Evolutionary conservation across 2,797 vertebrate genomes (phyloP), one percentile per base, ranked within the genome.

Genomic region (Pseudomugil tenellus): DNA sequence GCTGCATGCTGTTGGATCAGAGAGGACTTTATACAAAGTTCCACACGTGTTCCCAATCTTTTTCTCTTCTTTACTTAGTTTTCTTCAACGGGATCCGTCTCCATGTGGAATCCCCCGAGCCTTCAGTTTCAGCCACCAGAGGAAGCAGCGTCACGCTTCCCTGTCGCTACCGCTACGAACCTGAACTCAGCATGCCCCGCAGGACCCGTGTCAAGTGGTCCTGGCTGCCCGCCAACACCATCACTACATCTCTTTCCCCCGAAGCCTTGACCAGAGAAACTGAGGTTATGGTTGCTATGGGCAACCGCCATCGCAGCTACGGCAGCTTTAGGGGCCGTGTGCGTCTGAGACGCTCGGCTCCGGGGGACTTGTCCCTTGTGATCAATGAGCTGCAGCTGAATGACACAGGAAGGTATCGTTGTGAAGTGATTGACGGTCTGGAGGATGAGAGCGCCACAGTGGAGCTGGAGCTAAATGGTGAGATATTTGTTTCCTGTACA

Each of bases 381-480:
- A 92, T 98, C 83, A 86, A 79, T 0, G 92, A 95, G 0, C 88
- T 98, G 83, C 91, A 75, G 34, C 79, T 94, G 63, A 94, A 95
- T 32, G 97, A 98, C 39, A 94, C 91, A 0, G 97, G 97, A 11
- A 94, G 93, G 32, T 98, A 97, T 87, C 95, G 95, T 54, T 98
- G 97, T 0, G 96, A 98, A 86, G 95, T 98, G 79, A 97, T 97
- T 0, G 96, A 97, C 0, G 97, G 96, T 2, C 92, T 99, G 85
- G 97, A 99, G 86, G 97, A 98, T 0, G 94, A 96, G 85, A 98
- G 95, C 0, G 88, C 94, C 0, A 93, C 95, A 0, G 94, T 98
- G 74, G 96, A 97, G 25, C 92, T 99, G 65, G 94, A 92, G 80
- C 88, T 99, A 72, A 80, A 91, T 86, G 96, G 97, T 98, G 79